Conservation (phyloP, 2,888 invertebrate genomes). For the Timandra comae region DNA sequence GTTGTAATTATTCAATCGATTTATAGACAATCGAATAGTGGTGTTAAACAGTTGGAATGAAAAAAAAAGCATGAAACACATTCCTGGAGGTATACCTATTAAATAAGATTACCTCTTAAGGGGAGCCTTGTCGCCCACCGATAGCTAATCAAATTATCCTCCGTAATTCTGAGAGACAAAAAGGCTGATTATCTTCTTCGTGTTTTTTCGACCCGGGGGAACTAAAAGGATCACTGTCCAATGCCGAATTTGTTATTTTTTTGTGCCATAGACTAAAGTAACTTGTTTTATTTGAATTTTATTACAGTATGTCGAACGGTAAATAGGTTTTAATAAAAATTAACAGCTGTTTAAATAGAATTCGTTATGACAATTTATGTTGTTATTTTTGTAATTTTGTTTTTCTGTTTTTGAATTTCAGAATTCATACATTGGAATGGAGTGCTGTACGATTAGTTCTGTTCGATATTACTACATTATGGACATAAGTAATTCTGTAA, state of each 20-base stretch:
- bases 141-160: constrained; percentile 70
- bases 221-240: constrained; percentile 49
- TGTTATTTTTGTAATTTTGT: not conserved
- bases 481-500: too few species aligned
- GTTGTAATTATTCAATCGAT: too few species aligned
- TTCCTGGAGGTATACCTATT: constrained; percentile 39
- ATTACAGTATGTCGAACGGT: constrained; percentile 9
- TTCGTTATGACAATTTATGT: not conserved
- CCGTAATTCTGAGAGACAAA: constrained; percentile 64
- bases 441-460: too few species aligned
- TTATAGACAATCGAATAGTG: too few species aligned
- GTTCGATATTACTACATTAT: too few species aligned
- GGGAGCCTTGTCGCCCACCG: constrained; percentile 57
- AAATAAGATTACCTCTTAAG: constrained; percentile 63
- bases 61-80: too few species aligned
- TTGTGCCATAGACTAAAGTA: constrained; percentile 8
- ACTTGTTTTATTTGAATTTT: constrained; percentile 24
- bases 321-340: constrained; percentile 6
- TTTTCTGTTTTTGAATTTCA: not conserved
- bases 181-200: constrained; percentile 61
- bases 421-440: too few species aligned
- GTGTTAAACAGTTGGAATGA: too few species aligned
- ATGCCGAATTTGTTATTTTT: constrained; percentile 36
- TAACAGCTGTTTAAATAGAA: constrained; percentile 1
- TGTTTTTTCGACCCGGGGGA: constrained; percentile 49